Evolutionary conservation across 2,888 invertebrate species (phyloP).

Genomic region (Drosophila borealis): DNA sequence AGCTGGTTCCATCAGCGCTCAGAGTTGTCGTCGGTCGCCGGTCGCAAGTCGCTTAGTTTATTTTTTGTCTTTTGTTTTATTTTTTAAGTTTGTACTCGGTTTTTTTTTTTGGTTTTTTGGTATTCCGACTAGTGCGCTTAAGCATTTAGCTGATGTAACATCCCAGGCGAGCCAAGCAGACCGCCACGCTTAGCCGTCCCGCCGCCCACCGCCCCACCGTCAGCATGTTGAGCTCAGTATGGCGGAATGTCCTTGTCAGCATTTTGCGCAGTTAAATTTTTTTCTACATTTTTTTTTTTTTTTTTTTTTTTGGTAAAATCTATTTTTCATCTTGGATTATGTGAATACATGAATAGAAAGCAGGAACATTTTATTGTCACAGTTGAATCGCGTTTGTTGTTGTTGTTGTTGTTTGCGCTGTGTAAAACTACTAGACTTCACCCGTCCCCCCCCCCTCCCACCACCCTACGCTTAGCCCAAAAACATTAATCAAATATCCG

Average conservation of each 20-base stretch:
- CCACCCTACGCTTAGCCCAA: background rate
- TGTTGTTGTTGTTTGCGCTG: constrained; percentile 3
- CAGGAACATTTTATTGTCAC: constrained; percentile 74
- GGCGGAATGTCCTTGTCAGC: constrained; percentile 73
- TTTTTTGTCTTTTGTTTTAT: constrained; percentile 21
- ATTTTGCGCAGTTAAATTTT: constrained; percentile 73
- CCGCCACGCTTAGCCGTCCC: constrained; percentile 23
- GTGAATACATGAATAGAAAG: constrained; percentile 75
- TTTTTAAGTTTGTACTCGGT: constrained; percentile 64
- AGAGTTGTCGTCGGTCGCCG: constrained; percentile 45
- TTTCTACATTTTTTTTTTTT: background rate
- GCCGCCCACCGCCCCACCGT: constrained; percentile 8
- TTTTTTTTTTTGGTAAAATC: constrained; percentile 62
- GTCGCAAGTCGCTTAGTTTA: constrained; percentile 29
- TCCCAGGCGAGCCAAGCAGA: constrained; percentile 52
- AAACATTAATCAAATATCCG: constrained; percentile 72
- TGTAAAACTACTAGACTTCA: background rate
- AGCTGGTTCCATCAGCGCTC: constrained; percentile 58
- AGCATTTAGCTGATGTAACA: constrained; percentile 79
- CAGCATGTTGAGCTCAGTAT: constrained; percentile 43
- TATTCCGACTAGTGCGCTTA: constrained; percentile 69
- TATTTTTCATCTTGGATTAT: constrained; percentile 79
- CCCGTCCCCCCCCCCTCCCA: background rate
- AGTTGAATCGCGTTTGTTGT: constrained; percentile 52
- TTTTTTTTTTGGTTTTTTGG: constrained; percentile 34